Evolutionary conservation across 2,113 vertebrate species (phyloP).

Genomic region (Nycticorax nycticorax): DNA sequence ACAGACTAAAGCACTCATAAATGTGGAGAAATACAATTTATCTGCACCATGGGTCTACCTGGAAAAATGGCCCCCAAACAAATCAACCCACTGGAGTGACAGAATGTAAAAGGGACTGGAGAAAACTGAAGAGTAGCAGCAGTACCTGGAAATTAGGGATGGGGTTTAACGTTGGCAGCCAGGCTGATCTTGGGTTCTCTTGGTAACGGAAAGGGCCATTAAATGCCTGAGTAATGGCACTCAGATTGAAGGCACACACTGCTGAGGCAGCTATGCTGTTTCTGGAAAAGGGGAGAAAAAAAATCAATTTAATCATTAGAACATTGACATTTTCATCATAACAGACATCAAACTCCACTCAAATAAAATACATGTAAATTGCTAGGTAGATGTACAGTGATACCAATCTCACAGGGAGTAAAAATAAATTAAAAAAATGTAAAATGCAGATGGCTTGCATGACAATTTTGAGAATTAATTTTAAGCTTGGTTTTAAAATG

Average conservation of each 20-base stretch:
- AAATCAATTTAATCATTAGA: conserved; percentile 63
- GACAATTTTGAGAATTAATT: conserved; percentile 18
- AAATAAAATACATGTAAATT: conserved; percentile 57
- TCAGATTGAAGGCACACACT: conserved; percentile 97
- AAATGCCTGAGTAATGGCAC: conserved; percentile 94
- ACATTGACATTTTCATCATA: conserved; percentile 62
- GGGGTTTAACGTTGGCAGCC: conserved; percentile 93
- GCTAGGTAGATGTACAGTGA: neutral
- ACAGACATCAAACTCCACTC: conserved; percentile 39
- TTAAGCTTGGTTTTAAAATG: conserved; percentile 13
- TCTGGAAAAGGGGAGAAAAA: conserved; percentile 72
- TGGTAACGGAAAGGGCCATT: conserved; percentile 95
- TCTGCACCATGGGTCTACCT: neutral
- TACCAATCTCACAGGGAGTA: neutral
- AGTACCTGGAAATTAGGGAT: conserved; percentile 94
- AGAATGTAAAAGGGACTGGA: neutral
- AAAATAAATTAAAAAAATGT: conserved; percentile 27
- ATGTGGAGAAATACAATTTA: neutral
- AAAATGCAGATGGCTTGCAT: neutral
- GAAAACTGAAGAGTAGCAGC: neutral
- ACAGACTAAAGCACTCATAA: neutral
- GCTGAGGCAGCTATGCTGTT: conserved; percentile 97
- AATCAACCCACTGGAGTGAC: neutral
- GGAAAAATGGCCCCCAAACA: neutral
- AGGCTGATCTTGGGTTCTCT: conserved; percentile 95